Conservation (phyloP, 2,888 invertebrate genomes). For the Elysia crispata region DNA sequence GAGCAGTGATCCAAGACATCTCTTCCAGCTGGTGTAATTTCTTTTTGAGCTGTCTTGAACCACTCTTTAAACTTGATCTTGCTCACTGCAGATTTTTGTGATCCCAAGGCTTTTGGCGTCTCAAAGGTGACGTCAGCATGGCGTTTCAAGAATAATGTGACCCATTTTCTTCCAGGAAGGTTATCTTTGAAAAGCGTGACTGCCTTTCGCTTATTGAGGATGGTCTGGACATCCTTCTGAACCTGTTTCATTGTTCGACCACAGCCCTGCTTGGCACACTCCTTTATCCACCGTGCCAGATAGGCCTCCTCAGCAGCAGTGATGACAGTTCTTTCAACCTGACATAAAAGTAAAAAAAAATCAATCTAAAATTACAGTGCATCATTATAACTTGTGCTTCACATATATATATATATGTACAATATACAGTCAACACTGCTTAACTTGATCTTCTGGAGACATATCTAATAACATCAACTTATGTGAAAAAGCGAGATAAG, state of each 20-base stretch:
- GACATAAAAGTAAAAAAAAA: too few species aligned
- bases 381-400: too few species aligned
- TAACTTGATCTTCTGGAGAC: too few species aligned
- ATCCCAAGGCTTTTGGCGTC: constrained; percentile 9
- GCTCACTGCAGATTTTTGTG: background rate
- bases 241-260: constrained; percentile 1
- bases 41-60: background rate
- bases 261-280: constrained; percentile 7
- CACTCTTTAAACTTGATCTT: background rate
- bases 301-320: background rate
- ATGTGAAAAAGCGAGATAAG: too few species aligned
- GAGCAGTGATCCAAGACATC: constrained; percentile 15
- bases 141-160: background rate
- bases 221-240: background rate
- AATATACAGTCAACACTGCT: too few species aligned
- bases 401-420: too few species aligned
- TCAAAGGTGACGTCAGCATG: background rate
- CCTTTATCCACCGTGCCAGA: background rate
- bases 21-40: constrained; percentile 17
- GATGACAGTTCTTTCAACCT: too few species aligned
- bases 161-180: constrained; percentile 11
- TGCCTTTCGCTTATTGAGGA: constrained; percentile 5
- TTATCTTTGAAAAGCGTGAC: constrained; percentile 12
- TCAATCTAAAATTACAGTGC: too few species aligned
- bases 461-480: too few species aligned